Evolutionary conservation across 2,888 invertebrate species (phyloP), one percentile per base, ranked within the genome.

Genomic region (Acleris sparsana): DNA sequence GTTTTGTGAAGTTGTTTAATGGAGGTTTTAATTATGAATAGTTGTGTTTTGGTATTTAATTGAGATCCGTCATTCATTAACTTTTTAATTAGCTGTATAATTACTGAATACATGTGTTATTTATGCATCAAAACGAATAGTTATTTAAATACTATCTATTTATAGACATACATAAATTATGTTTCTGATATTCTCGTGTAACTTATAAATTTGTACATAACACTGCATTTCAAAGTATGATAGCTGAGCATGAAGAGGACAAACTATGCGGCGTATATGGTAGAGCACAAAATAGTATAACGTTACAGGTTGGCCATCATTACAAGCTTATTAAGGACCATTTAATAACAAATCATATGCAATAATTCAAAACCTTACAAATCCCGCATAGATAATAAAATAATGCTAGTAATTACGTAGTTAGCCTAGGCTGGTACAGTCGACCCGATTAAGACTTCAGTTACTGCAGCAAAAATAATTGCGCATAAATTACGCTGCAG

Each of bases 321-420:
- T 17, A 53, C 46, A 44, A 18, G 29, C 46, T 57, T 48, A 52
- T 62, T 62, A 62, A 16, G 33, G 16, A 46, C 66, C 13, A 66
- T 66, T 66, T 66, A 66, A 62, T 62, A 61, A 66, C 66, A 62
- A 66, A 62, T 66, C 66, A 57, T 57, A 57, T 57, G 66, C 66
- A 57, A 60, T 60, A 55, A 65, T 56, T 62, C 29, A 44, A 52
- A 46, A 62, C 49, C 57, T 20, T 49, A 55, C 60, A 60, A 62
- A 62, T 62, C 49, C 49, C 51, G 62, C 57, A 48, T 62, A 62
- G 57, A 66, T 66, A 66, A 66, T 66, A 66, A 62, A 66, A 66
- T 66, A 66, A 66, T 66, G 46, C 52, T 18, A 20, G 62, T 62
- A 48, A 66, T 66, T 62, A 66, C 46, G 56, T 61, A 44, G 65